Conservation (phyloP, 2,797 vertebrate species). For the Sebastes taczanowskii region DNA sequence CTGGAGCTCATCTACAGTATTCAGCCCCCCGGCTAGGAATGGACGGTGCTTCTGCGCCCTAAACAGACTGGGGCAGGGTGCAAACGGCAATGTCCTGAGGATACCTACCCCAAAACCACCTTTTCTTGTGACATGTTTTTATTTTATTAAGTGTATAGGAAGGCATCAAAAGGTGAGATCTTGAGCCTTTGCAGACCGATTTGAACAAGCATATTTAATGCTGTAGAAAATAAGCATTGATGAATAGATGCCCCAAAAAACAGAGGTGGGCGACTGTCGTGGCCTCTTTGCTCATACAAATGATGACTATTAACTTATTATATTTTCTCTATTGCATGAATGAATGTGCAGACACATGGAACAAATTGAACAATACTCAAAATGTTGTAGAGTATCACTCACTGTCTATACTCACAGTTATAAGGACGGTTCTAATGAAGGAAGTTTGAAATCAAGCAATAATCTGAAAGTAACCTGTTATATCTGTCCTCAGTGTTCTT, state of each 20-base stretch:
- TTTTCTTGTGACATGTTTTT: background rate
- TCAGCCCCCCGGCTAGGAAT: background rate
- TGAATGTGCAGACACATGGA: conserved; percentile 6
- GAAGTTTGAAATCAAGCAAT: conserved; percentile 48
- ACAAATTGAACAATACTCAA: background rate
- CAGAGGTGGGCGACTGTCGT: background rate
- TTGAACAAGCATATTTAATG: background rate
- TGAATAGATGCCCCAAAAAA: background rate
- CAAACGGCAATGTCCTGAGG: background rate
- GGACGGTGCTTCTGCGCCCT: background rate
- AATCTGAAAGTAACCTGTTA: conserved; percentile 11
- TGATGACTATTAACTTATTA: background rate
- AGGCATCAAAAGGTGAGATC: background rate
- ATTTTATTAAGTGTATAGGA: background rate
- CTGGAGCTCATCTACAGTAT: conserved; percentile 9
- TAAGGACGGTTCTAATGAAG: background rate
- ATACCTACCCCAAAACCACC: background rate
- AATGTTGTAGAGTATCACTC: background rate
- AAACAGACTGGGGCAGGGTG: background rate
- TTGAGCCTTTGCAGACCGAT: background rate
- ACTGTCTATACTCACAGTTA: conserved; percentile 14
- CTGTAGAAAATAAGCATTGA: background rate
- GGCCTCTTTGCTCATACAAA: background rate
- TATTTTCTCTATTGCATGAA: conserved; percentile 42
- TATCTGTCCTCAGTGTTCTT: conserved; percentile 9